Evolutionary conservation across 2,797 vertebrate species (phyloP).

Genomic region (Merluccius polli): DNA sequence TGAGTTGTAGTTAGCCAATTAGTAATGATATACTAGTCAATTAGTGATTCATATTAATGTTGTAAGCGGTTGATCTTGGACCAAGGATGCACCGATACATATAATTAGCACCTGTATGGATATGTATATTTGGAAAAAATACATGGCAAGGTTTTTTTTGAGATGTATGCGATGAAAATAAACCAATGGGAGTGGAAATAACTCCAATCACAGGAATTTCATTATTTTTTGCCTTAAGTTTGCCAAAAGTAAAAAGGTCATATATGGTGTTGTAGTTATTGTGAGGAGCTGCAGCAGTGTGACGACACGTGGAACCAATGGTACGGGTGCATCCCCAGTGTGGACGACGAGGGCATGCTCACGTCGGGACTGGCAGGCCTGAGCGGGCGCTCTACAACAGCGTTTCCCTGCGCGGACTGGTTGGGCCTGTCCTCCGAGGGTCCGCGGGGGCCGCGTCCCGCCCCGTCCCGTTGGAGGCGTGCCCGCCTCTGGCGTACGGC

Average conservation of each 20-base stretch:
- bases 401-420: conserved; percentile 66
- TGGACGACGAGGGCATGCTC: conserved; percentile 50
- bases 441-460: conserved; percentile 51
- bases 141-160: neutral
- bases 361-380: conserved; percentile 51
- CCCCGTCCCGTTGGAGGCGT: conserved; percentile 54
- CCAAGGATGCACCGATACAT: conserved; percentile 26
- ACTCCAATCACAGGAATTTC: neutral
- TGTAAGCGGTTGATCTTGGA: conserved; percentile 56
- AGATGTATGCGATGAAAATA: neutral
- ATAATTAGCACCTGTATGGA: neutral
- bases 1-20: neutral
- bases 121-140: neutral
- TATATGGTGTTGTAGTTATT: neutral
- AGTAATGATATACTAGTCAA: neutral
- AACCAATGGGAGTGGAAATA: neutral
- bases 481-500: conserved; percentile 25
- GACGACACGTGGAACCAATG: neutral
- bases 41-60: conserved; percentile 18
- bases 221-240: neutral
- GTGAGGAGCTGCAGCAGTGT: neutral
- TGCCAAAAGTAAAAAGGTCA: neutral
- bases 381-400: conserved; percentile 58
- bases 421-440: conserved; percentile 38
- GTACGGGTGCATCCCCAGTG: conserved; percentile 21